A percentile compares a stretch with the other conserved stretches of the same genome.
Conservation (phyloP, 1,140 invertebrate species). For the Ruditapes philippinarum region DNA sequence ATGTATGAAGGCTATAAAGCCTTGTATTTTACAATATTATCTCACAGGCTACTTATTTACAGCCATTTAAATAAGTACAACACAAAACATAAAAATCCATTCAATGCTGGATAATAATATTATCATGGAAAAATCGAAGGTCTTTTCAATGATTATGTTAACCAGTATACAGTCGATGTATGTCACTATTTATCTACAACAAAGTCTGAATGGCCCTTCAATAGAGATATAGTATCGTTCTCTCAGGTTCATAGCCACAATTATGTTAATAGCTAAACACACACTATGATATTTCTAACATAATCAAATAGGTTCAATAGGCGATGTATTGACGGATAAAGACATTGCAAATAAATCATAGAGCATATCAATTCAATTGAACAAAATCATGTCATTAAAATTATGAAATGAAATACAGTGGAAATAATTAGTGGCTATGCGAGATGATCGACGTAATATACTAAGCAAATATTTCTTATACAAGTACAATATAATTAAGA, state of each 20-base stretch:
- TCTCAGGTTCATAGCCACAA: background rate
- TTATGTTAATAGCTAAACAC: constrained; percentile 5
- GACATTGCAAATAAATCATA: background rate
- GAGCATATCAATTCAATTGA: too few species aligned
- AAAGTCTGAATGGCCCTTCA: background rate
- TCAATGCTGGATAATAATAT: background rate
- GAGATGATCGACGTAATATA: too few species aligned
- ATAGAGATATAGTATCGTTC: background rate
- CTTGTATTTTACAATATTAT: background rate
- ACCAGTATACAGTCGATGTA: background rate
- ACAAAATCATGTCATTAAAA: too few species aligned
- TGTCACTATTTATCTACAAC: constrained; percentile 10
- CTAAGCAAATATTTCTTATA: too few species aligned
- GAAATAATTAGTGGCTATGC: too few species aligned
- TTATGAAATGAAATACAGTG: too few species aligned
- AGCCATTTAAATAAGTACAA: background rate
- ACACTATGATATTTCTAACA: background rate
- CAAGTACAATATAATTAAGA: too few species aligned
- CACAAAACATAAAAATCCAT: background rate
- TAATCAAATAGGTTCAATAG: background rate
- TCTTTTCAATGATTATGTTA: background rate
- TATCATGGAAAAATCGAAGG: constrained; percentile 7
- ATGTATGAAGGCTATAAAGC: too few species aligned
- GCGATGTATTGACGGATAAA: background rate
- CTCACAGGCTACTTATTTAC: background rate